Evolutionary conservation across 2,113 vertebrate genomes (phyloP).

Genomic region (Tyrannus savana): DNA sequence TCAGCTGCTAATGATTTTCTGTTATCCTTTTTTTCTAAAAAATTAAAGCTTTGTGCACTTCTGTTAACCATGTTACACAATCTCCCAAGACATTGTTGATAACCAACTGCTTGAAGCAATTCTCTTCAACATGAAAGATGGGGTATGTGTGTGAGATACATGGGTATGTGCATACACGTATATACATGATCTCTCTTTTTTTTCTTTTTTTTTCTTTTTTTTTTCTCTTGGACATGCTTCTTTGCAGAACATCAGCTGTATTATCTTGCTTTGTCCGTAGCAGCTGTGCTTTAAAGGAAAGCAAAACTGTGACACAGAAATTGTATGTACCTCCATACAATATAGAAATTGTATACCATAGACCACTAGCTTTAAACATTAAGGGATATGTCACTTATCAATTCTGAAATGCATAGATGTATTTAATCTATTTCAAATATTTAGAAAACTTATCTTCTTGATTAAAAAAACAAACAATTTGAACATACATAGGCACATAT

Average conservation of each 20-base stretch:
- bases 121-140: not conserved
- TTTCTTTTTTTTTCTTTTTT: not conserved
- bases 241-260: not conserved
- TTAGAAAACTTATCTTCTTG: not conserved
- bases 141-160: not conserved
- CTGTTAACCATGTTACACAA: conserved; percentile 44
- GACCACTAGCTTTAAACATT: not conserved
- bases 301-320: not conserved
- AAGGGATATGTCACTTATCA: not conserved
- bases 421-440: not conserved
- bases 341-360: not conserved
- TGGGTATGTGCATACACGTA: not conserved
- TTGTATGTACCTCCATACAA: not conserved
- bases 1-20: conserved; percentile 68
- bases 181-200: not conserved
- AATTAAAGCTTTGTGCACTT: conserved; percentile 44
- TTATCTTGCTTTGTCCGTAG: not conserved
- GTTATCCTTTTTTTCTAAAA: conserved; percentile 52
- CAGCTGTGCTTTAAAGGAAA: not conserved
- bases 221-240: not conserved
- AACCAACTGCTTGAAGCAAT: not conserved
- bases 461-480: not conserved
- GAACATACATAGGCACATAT: not conserved
- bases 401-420: not conserved
- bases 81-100: conserved; percentile 26